These are phyloP conservation scores for Nymphalis c-album DNA, from an alignment of 2,888 invertebrate genomes.

Conservation along the genomic window DNA sequence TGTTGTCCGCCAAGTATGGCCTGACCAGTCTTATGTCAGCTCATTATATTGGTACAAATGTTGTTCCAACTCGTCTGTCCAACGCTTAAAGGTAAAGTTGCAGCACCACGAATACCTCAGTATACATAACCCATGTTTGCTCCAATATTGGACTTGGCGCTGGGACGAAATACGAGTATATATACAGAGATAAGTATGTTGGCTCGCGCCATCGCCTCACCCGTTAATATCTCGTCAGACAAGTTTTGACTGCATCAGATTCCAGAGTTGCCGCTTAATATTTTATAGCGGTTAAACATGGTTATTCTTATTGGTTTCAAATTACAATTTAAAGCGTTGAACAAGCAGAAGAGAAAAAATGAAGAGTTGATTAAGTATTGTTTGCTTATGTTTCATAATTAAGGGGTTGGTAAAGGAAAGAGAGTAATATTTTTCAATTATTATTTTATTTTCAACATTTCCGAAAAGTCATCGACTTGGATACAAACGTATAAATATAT, in stretches of 20 bases:
- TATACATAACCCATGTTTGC: background rate
- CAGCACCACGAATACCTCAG: background rate
- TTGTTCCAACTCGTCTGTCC: constrained; percentile 9
- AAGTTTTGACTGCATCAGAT: constrained; percentile 58
- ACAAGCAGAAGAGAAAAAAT: background rate
- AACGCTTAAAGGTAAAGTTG: constrained; percentile 15
- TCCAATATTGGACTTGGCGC: constrained; percentile 29
- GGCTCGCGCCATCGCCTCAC: constrained; percentile 45
- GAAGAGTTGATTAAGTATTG: constrained; percentile 2
- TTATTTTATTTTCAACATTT: constrained; percentile 55
- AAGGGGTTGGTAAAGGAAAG: constrained; percentile 47
- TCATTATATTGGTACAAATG: constrained; percentile 25
- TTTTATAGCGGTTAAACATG: constrained; percentile 51
- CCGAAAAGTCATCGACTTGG: constrained; percentile 39
- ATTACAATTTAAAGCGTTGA: constrained; percentile 3
- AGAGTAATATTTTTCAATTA: constrained; percentile 54
- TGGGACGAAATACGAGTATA: constrained; percentile 27
- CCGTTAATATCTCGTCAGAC: constrained; percentile 58
- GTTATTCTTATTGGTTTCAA: constrained; percentile 47
- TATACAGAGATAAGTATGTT: constrained; percentile 34
- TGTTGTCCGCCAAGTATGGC: constrained; percentile 54
- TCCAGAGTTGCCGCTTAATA: constrained; percentile 44
- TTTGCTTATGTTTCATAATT: background rate
- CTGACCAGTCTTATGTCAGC: constrained; percentile 31
- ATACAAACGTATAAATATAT: constrained; percentile 54